These are phyloP conservation scores for Turritopsis dohrnii DNA, from an alignment of 30 jellyfish, hydroid and myxozoan species.

Conservation along the genomic window DNA sequence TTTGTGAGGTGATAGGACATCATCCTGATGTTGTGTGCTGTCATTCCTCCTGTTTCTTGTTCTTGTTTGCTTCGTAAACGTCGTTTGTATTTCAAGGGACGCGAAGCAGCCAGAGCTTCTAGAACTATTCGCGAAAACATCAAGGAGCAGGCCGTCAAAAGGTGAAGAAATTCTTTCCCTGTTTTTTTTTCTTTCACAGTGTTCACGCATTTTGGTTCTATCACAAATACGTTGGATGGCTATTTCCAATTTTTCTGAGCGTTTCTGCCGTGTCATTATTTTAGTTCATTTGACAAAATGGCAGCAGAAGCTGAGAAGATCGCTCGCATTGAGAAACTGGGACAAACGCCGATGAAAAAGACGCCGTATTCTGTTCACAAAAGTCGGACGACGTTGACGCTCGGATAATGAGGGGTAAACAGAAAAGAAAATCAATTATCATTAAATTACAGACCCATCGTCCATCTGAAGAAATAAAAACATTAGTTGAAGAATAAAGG, in stretches of 20 bases:
- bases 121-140: conserved; percentile 51
- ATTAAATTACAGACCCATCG: no score
- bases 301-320: conserved; percentile 66
- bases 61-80: no score
- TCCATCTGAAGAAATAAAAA: no score
- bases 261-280: no score
- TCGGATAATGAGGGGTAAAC: not conserved
- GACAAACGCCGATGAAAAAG: conserved; percentile 29
- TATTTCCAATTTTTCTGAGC: not conserved
- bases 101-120: conserved; percentile 72
- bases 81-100: conserved; percentile 37
- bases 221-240: not conserved
- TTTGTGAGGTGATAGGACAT: no score
- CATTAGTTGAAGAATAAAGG: no score
- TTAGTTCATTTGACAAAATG: conserved; percentile 74
- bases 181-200: not conserved
- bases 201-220: not conserved
- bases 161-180: conserved; percentile 19
- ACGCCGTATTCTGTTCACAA: not conserved
- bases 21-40: no score
- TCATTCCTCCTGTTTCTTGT: no score
- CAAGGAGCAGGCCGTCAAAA: conserved; percentile 43
- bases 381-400: not conserved
- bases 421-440: no score
- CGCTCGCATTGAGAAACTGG: conserved; percentile 71